Evolutionary conservation across 2,113 vertebrate species (phyloP).

Genomic region (Caracal caracal): DNA sequence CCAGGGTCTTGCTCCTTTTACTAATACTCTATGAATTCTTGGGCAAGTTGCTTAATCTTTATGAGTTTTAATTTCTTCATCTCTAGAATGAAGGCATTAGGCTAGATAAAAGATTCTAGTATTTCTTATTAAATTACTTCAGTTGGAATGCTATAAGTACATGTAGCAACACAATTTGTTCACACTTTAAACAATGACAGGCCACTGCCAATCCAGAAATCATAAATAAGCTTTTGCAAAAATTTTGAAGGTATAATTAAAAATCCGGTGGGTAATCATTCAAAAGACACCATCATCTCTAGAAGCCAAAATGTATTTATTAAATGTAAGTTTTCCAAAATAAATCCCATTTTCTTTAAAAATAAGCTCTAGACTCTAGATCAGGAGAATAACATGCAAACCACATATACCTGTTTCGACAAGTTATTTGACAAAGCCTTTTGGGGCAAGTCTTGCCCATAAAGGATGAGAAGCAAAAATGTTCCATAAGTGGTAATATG

Average conservation of each 20-base stretch:
- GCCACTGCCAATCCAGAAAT: neutral
- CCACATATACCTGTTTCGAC: neutral
- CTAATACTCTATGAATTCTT: neutral
- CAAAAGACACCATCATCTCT: neutral
- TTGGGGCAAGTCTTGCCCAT: neutral
- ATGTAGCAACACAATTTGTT: neutral
- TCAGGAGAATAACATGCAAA: neutral
- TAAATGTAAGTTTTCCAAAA: neutral
- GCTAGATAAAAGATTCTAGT: neutral
- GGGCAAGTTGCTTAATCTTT: neutral
- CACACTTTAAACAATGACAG: neutral
- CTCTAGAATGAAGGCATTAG: neutral
- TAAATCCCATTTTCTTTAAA: neutral
- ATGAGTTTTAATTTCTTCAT: neutral
- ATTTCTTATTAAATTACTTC: neutral
- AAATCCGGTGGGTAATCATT: neutral
- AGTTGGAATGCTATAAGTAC: neutral
- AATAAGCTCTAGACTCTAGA: neutral
- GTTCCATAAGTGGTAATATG: neutral
- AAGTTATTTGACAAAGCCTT: neutral
- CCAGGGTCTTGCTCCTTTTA: neutral
- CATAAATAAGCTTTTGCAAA: neutral
- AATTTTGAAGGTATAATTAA: neutral
- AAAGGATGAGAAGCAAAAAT: neutral
- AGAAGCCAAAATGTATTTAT: neutral